Evolutionary conservation across 2,797 vertebrate genomes (phyloP), one percentile per base, ranked within the genome.

Genomic region (Sitta carolinensis): DNA sequence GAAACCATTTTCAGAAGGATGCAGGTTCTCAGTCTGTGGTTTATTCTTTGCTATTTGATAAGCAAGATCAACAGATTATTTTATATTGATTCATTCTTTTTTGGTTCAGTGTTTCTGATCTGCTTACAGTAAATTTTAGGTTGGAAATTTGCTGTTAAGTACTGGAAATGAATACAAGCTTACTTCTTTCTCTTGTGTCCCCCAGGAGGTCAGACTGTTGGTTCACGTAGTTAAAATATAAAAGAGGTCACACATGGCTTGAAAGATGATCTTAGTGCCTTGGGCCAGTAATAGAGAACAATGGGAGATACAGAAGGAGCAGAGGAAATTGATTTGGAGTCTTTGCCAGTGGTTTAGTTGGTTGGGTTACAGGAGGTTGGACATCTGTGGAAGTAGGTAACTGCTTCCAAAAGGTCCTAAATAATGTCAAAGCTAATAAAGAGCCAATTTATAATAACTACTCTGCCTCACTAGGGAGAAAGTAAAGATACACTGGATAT

Each of bases 241-340:
- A 77, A 76, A 67, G 48, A 87, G 55, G 6, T 89, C 55, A 87
- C 67, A n/a, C n/a, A 14, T 42, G 59, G 52, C 34, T 26, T 90
- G 86, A 68, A 95, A 92, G 67, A 58, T 7, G 29, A 52, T 90
- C 83, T 22, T 68, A 10, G 58, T 86, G 79, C 57, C 38, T 92
- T 87, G 38, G 57, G 50, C 83, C 88, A 90, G 48, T 51, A 68
- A 52, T 32, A 27, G 23, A 81, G 63, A 92, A 36, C 42, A 82
- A 32, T 50, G 57, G 81, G 86, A 95, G 68, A 87, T 70, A 38
- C 5, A 77, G 54, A 74, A 92, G 61, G 36, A 95, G 58, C 54
- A 85, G 72, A 92, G 84, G 90, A 95, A 90, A 92, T 92, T 62
- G 58, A 48, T 89, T 78, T 87, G 87, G 79, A 79, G 52, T 87